phyloP scores from a whole-genome alignment of 2,113 vertebrate genomes.

The Myiozetetes cayanensis region DNA sequence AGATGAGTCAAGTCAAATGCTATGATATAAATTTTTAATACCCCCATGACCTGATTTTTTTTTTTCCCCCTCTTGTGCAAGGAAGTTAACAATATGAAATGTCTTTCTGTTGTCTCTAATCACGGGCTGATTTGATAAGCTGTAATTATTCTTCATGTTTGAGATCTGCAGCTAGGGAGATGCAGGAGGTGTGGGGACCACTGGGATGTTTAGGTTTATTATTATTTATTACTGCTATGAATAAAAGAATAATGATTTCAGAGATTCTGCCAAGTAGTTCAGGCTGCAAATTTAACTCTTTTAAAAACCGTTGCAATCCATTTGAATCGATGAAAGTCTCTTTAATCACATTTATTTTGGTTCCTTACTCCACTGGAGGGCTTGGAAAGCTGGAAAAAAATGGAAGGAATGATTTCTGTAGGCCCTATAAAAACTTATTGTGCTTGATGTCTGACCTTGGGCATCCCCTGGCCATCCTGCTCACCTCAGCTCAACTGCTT shows the following conservation, averaged over 20 bases:
- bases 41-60: slow-evolving; percentile 27
- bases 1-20: slow-evolving; percentile 27
- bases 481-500: background rate
- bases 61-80: background rate
- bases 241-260: slow-evolving; percentile 46
- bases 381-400: background rate
- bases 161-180: background rate
- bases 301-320: background rate
- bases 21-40: slow-evolving; percentile 17
- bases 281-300: slow-evolving; percentile 29
- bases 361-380: background rate
- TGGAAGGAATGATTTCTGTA: background rate
- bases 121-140: slow-evolving; percentile 3
- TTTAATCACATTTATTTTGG: background rate
- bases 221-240: background rate
- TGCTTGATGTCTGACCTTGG: background rate
- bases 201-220: slow-evolving; percentile 1
- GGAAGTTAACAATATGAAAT: slow-evolving; percentile 40
- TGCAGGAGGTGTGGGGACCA: background rate
- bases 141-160: slow-evolving; percentile 19
- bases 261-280: background rate
- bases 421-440: background rate
- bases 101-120: slow-evolving; percentile 32
- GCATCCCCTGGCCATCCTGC: background rate
- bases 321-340: background rate